A percentile compares a stretch with the other conserved stretches of the same genome.
Conservation (phyloP, 1,140 invertebrate genomes). For the Chironomus striatipennis region DNA sequence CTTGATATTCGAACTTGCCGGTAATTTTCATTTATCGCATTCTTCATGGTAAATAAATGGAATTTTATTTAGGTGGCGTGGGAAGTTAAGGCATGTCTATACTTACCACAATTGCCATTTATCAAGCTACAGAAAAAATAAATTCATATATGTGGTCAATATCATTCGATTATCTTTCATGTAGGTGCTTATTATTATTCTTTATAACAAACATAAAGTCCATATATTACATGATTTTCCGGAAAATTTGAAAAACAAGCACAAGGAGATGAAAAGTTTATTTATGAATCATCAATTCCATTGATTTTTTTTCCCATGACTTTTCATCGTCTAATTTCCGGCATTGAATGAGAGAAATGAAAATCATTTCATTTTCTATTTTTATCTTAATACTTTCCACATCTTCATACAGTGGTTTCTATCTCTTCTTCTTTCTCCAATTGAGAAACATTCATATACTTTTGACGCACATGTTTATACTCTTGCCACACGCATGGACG, state of each 20-base stretch:
- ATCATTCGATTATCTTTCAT: not conserved
- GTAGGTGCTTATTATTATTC: too few species aligned
- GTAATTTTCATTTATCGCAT: not conserved
- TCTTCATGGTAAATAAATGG: conserved; percentile 5
- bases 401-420: not conserved
- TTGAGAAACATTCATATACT: too few species aligned
- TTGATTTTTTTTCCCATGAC: conserved; percentile 3
- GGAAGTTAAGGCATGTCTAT: not conserved
- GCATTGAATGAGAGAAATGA: not conserved
- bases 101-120: not conserved
- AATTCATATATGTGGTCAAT: not conserved
- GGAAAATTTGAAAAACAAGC: not conserved
- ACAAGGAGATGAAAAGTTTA: too few species aligned
- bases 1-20: not conserved
- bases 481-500: not conserved
- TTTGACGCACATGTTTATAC: not conserved
- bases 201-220: too few species aligned
- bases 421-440: not conserved
- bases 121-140: too few species aligned
- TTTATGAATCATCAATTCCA: not conserved
- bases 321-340: conserved; percentile 14
- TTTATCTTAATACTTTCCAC: not conserved
- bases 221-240: too few species aligned
- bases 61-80: not conserved
- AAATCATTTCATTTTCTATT: not conserved